Base-by-base conservation (phyloP, 1,140 invertebrate species). In the Meloidogyne hapla region DNA sequence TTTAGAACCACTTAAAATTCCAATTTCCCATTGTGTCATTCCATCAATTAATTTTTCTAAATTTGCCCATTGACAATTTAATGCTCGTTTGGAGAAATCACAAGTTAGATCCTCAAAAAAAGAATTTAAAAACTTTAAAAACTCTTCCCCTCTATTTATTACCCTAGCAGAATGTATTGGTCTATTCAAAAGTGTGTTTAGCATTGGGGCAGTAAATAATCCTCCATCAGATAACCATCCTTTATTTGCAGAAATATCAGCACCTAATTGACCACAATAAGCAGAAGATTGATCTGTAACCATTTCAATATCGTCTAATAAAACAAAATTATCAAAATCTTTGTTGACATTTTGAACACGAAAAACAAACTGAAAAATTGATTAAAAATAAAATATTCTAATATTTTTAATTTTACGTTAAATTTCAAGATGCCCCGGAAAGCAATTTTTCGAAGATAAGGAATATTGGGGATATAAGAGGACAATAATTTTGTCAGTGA, bases 251-350 rank as follows among this genome's bases (percentile, higher is more conserved):
- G 8, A 0, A 1, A 23, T 23, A 18, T 62, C 13, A 23, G 21
- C n/a, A 1, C 8, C 33, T 18, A 21, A 71, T 71, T 61, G 38
- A 21, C 86, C 40, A 87, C 79, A 71, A 87, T 85, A 79, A 33
- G 82, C 86, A 4, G 77, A 75, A 56, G 80, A 85, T 26, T 87
- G 56, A 8, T 81, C 83, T 40, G 83, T 84, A 13, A 65, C 69
- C 68, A 87, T 85, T 10, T 78, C 74, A 61, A 86, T 79, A 56
- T 87, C 86, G 64, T 86, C 84, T 12, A 86, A 72, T n/a, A 84
- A 75, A 40, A 86, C 75, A 65, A 87, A 84, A 68, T 83, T 87
- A 69, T 86, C 84, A 56, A 79, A 80, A 42, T 87, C 78, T n/a
- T 76, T 40, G 62, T 84, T 86, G 18, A 79, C 68, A 33, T 64